Percentiles rank a stretch among this genome's conserved stretches.
These are phyloP conservation scores for Galerucella pusilla DNA, from an alignment of 2,888 invertebrate species.

Conservation along the genomic window DNA sequence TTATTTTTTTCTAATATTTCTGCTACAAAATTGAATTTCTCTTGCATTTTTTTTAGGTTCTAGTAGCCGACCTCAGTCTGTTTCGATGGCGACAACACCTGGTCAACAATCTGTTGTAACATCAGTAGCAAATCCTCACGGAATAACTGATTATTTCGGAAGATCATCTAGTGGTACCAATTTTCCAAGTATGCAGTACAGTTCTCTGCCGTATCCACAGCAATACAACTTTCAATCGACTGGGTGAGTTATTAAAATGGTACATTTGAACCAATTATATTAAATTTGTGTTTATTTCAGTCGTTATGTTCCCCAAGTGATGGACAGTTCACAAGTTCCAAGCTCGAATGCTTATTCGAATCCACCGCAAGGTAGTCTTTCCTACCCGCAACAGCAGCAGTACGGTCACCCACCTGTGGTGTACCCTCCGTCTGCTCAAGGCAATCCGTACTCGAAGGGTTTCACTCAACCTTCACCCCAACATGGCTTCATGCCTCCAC, in stretches of 20 bases:
- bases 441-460: conserved; percentile 61
- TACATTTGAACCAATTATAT: background rate
- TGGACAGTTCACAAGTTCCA: conserved; percentile 58
- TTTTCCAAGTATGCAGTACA: conserved; percentile 56
- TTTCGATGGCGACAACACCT: conserved; percentile 54
- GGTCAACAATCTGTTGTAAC: conserved; percentile 53
- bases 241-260: conserved; percentile 51
- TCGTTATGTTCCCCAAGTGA: conserved; percentile 54
- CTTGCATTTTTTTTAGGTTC: conserved; percentile 27
- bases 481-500: conserved; percentile 59
- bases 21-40: background rate
- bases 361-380: conserved; percentile 55
- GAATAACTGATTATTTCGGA: conserved; percentile 58
- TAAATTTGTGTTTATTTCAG: conserved; percentile 29
- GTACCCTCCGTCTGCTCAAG: conserved; percentile 54
- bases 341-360: conserved; percentile 58
- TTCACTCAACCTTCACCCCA: conserved; percentile 59
- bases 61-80: conserved; percentile 56
- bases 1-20: background rate
- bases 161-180: conserved; percentile 53
- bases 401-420: conserved; percentile 52
- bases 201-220: conserved; percentile 57
- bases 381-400: conserved; percentile 57
- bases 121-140: conserved; percentile 53
- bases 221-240: conserved; percentile 58